Evolutionary conservation across 2,888 invertebrate species (phyloP).

Genomic region (Agelastica alni): DNA sequence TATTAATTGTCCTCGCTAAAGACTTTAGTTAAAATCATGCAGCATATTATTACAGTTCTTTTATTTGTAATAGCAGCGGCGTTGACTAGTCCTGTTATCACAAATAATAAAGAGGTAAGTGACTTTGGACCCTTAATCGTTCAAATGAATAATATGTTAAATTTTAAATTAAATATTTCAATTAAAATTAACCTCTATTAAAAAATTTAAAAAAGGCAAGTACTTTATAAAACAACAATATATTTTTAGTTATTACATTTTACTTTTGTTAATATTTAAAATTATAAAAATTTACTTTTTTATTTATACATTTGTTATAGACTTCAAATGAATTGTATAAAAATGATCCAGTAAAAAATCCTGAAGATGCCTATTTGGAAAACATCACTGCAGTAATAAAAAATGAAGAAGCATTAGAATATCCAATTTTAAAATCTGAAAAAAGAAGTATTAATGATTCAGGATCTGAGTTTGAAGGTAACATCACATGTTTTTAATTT

Average conservation of each 20-base stretch:
- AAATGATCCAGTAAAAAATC: background rate
- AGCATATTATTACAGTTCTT: background rate
- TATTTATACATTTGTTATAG: background rate
- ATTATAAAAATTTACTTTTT: background rate
- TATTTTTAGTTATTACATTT: too few relatives aligned
- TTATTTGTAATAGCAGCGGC: background rate
- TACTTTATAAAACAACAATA: too few relatives aligned
- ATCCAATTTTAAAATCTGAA: background rate
- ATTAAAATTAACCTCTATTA: background rate
- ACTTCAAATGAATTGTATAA: background rate
- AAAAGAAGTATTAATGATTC: background rate
- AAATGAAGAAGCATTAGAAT: conserved; percentile 1
- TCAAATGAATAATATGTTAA: background rate
- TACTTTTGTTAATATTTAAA: background rate
- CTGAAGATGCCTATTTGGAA: background rate
- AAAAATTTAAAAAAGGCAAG: too few relatives aligned
- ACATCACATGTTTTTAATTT: too few relatives aligned
- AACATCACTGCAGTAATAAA: background rate
- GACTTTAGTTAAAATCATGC: conserved; percentile 4
- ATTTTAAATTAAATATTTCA: background rate
- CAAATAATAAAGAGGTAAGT: conserved; percentile 13
- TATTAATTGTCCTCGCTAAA: background rate
- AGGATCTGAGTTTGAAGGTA: conserved; percentile 11
- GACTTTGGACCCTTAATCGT: too few relatives aligned
- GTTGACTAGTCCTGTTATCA: conserved; percentile 1